Evolutionary conservation across 2,797 vertebrate species (phyloP), one percentile per base, ranked within the genome.

Genomic region (Myotis findleyi): DNA sequence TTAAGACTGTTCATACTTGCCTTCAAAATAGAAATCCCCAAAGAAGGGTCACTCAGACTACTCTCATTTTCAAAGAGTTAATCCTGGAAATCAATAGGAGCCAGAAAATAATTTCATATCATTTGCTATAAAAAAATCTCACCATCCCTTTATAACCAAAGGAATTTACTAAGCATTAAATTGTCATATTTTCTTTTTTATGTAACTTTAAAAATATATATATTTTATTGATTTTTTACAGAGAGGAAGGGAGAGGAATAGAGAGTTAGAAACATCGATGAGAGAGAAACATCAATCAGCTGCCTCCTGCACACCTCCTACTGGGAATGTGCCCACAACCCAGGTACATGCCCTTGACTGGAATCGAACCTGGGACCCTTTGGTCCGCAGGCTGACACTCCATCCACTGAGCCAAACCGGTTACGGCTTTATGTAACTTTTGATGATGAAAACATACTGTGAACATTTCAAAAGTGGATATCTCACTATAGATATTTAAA

Each of bases 141-240:
- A 79, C 23, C 47, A 21, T 62, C 53, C 51, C 64, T 79, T 95
- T 95, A 83, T 76, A 93, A 75, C 25, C 53, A 94, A 81, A 21
- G n/a, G 17, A 13, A 92, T 92, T 92, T 79, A 79, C 59, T 14
- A 95, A 92, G 44, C 25, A 81, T 76, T 49, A 68, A 84, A 66
- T 16, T n/a, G 25, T 95, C 79, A 53, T 68, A 14, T 95, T 93
- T 82, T 91, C 47, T 68, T 38, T 57, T 57, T 85, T 86, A 44
- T 14, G 73, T 47, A 62, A 59, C 17, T 89, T 62, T 7, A 20
- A 53, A 53, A 18, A 53, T 2, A 51, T 53, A 53, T 21, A 53
- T 53, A 53, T 53, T 2, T 53, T 53, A 53, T 53, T 53, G 55
- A 23, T 11, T 57, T 21, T 57, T 57, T 25, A 57, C 51, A 57